Conservation (phyloP, 2,888 invertebrate genomes). For the Limenitis camilla region DNA sequence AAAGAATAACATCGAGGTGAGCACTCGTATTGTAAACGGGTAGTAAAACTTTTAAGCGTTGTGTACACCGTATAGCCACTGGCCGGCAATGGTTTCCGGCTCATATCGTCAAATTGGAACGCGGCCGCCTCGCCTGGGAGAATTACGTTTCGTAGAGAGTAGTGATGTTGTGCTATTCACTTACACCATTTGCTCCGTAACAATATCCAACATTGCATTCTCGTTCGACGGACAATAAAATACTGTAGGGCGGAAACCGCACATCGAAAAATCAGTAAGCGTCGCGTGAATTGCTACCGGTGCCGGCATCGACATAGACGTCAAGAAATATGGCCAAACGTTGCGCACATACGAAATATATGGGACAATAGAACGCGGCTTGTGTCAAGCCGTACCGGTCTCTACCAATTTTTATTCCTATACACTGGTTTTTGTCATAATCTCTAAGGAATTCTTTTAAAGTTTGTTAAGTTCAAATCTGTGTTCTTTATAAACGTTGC, state of each 20-base stretch:
- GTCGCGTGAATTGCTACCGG: slow-evolving; percentile 66
- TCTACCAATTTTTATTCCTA: slow-evolving; percentile 28
- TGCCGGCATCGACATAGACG: slow-evolving; percentile 48
- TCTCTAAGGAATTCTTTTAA: slow-evolving; percentile 12
- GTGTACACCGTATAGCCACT: slow-evolving; percentile 31
- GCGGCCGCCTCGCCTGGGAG: slow-evolving; percentile 35
- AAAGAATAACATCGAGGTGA: slow-evolving; percentile 27
- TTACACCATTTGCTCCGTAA: slow-evolving; percentile 51
- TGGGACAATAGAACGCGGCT: slow-evolving; percentile 35
- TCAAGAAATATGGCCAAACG: slow-evolving; percentile 57
- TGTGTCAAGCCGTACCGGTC: slow-evolving; percentile 49
- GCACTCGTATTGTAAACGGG: slow-evolving; percentile 32
- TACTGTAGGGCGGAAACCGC: slow-evolving; percentile 61
- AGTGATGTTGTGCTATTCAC: slow-evolving; percentile 41
- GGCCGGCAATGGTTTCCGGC: slow-evolving; percentile 41
- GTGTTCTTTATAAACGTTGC: too few relatives aligned
- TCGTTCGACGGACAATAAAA: slow-evolving; percentile 59
- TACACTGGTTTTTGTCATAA: slow-evolving; percentile 23
- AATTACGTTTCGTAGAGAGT: slow-evolving; percentile 36
- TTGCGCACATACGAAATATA: slow-evolving; percentile 54
- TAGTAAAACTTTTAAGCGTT: slow-evolving; percentile 38
- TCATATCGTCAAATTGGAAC: slow-evolving; percentile 47
- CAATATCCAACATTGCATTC: slow-evolving; percentile 43
- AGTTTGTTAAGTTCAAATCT: slow-evolving; percentile 10
- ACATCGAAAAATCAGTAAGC: slow-evolving; percentile 60